Conservation (phyloP, 1,140 invertebrate species). For the Bicyclus anynana region DNA sequence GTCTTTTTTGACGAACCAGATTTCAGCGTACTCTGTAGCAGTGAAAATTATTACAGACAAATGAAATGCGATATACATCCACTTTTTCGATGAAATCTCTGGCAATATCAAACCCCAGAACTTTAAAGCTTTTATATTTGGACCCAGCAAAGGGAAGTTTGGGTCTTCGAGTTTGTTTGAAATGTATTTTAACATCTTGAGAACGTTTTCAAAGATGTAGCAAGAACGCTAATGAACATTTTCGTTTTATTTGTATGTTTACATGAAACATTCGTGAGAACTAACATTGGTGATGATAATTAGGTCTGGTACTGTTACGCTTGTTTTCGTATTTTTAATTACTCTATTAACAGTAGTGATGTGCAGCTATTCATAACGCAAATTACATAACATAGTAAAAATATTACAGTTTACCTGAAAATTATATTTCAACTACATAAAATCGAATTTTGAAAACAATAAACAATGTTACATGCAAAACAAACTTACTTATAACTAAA, state of each 20-base stretch:
- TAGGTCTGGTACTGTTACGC: background rate
- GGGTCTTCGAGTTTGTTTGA: slow-evolving; percentile 51
- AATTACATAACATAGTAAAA: background rate
- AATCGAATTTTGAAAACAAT: no score
- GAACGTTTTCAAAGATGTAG: background rate
- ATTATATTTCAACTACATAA: no score
- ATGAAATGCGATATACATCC: slow-evolving; percentile 52
- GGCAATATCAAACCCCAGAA: slow-evolving; percentile 65
- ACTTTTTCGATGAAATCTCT: slow-evolving; percentile 32
- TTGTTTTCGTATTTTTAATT: background rate
- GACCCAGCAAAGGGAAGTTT: slow-evolving; percentile 48
- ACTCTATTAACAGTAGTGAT: background rate
- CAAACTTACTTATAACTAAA: no score
- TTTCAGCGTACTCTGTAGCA: slow-evolving; percentile 50
- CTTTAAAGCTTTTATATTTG: slow-evolving; percentile 50
- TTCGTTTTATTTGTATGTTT: background rate
- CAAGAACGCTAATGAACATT: background rate
- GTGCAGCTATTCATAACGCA: background rate
- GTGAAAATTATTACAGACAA: slow-evolving; percentile 50
- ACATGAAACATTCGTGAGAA: background rate
- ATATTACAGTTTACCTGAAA: no score
- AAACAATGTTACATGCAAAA: no score
- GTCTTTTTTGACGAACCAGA: slow-evolving; percentile 57
- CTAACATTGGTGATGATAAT: background rate
- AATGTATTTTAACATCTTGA: slow-evolving; percentile 34